These are phyloP conservation scores for Brachionus sp. DNA, from an alignment of 1,140 invertebrate species.

Conservation along the genomic window DNA sequence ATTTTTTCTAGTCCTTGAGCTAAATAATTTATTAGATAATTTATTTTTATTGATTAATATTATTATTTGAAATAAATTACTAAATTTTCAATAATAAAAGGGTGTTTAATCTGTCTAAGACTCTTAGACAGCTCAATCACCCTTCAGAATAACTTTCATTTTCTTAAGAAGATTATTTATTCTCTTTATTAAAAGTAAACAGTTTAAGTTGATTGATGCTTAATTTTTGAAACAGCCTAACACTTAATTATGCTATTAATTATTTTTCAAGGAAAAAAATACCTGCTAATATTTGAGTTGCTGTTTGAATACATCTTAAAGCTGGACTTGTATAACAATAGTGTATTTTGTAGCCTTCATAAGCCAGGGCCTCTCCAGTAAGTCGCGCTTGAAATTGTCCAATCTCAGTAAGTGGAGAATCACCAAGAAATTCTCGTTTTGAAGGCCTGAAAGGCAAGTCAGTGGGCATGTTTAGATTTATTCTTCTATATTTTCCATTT, in stretches of 20 bases:
- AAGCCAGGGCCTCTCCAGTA: neutral
- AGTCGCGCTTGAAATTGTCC: constrained; percentile 17
- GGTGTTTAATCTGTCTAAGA: no score
- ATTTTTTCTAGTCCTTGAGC: constrained; percentile 38
- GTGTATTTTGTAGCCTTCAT: neutral
- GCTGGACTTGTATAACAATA: constrained; percentile 45
- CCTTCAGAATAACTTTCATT: no score
- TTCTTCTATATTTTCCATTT: constrained; percentile 16
- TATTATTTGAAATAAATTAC: no score
- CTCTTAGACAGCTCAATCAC: no score
- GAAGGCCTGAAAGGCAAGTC: neutral
- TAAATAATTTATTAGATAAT: neutral
- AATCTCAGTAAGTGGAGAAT: constrained; percentile 43
- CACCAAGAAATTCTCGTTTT: constrained; percentile 55
- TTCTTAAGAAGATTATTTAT: no score
- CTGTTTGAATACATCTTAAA: constrained; percentile 45
- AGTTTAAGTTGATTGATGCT: no score
- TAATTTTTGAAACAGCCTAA: no score
- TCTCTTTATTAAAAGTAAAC: no score
- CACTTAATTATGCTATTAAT: constrained; percentile 70
- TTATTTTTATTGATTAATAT: no score
- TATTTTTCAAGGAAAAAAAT: constrained; percentile 73
- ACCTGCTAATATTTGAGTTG: constrained; percentile 38
- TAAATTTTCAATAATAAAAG: no score
- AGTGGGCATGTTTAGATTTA: constrained; percentile 31